Evolutionary conservation across 1,140 invertebrate genomes (phyloP).

Genomic region (Anthonomus grandis): DNA sequence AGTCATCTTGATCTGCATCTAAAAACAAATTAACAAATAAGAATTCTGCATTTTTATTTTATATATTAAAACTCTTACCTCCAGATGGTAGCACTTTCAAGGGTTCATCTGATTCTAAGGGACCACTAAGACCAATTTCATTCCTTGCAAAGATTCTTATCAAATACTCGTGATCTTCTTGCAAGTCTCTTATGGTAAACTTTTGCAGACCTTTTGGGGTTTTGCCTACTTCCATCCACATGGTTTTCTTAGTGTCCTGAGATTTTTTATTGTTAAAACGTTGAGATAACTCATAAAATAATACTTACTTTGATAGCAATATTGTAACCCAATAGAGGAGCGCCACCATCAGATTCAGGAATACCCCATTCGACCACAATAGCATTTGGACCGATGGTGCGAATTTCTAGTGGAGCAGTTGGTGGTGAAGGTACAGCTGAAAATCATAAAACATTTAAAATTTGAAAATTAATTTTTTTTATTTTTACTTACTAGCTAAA

Average conservation of each 20-base stretch:
- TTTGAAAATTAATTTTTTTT: too few relatives aligned
- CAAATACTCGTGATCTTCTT: constrained; percentile 85
- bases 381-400: constrained; percentile 76
- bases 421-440: constrained; percentile 84
- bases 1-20: constrained; percentile 51
- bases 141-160: constrained; percentile 91
- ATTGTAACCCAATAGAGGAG: constrained; percentile 86
- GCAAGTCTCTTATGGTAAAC: constrained; percentile 80
- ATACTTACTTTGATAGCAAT: constrained; percentile 70
- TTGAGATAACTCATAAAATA: too few relatives aligned
- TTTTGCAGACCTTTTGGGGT: constrained; percentile 78
- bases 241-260: constrained; percentile 80
- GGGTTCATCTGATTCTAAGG: constrained; percentile 88
- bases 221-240: constrained; percentile 94
- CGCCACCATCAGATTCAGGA: constrained; percentile 90
- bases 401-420: constrained; percentile 82
- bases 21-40: too few relatives aligned
- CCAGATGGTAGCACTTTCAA: constrained; percentile 78
- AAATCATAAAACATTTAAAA: constrained; percentile 38
- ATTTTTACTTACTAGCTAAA: constrained; percentile 81
- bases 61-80: constrained; percentile 69
- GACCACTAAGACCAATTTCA: constrained; percentile 92
- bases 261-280: too few relatives aligned
- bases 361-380: constrained; percentile 90
- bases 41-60: too few relatives aligned